Percentiles rank a stretch among this genome's conserved stretches.
phyloP scores from a whole-genome alignment of 1,140 invertebrate species.

The Harpegnathos saltator region DNA sequence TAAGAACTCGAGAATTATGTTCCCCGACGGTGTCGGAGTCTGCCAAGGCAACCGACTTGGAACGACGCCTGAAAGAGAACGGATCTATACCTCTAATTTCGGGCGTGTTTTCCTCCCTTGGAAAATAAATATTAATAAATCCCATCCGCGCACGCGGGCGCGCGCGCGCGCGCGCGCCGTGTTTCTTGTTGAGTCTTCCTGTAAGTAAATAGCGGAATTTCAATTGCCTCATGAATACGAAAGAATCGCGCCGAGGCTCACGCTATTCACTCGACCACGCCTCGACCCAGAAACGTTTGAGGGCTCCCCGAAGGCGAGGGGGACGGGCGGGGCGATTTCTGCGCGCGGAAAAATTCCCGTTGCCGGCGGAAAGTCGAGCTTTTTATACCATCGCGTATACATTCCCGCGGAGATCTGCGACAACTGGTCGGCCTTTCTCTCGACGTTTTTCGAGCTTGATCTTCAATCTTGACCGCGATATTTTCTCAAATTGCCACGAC shows the following conservation, averaged over 20 bases:
- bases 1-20: too few species aligned
- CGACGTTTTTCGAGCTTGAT: background rate
- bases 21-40: too few species aligned
- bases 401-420: background rate
- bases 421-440: background rate
- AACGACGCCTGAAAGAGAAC: background rate
- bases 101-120: background rate
- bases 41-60: background rate
- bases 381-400: too few species aligned
- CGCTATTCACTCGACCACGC: too few species aligned
- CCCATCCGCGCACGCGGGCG: too few species aligned
- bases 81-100: background rate
- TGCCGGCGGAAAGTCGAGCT: too few species aligned
- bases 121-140: background rate
- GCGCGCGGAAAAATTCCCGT: too few species aligned
- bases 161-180: too few species aligned
- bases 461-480: background rate
- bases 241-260: background rate
- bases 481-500: constrained; percentile 16
- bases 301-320: too few species aligned
- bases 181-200: background rate
- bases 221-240: background rate
- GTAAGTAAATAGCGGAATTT: constrained; percentile 9
- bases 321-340: too few species aligned
- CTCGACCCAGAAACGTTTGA: background rate